Conservation (phyloP, 2,888 invertebrate genomes). For the Drosophila buzzatii region DNA sequence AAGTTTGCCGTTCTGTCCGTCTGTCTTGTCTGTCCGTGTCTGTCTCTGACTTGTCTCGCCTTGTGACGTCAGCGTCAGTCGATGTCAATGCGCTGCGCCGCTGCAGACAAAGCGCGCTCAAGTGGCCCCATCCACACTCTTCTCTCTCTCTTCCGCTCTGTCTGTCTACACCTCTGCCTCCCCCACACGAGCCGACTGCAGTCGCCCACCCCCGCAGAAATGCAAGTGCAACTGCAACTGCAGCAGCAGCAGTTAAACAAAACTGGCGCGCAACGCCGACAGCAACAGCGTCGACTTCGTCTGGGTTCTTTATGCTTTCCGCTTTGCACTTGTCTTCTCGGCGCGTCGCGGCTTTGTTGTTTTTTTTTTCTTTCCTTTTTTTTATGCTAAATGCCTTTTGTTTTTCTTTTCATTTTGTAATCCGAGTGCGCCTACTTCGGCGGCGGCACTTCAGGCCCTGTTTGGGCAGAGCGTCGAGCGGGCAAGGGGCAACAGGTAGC, state of each 20-base stretch:
- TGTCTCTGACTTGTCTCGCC: constrained; percentile 31
- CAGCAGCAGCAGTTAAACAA: constrained; percentile 39
- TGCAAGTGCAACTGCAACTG: constrained; percentile 30
- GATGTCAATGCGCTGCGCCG: constrained; percentile 74
- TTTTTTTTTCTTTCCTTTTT: constrained; percentile 8
- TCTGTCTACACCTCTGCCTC: background rate
- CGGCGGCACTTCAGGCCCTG: background rate
- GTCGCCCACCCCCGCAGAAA: constrained; percentile 3
- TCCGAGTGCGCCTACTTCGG: constrained; percentile 27
- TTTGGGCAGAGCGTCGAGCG: background rate
- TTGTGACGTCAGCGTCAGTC: constrained; percentile 62
- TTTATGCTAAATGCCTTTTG: constrained; percentile 76
- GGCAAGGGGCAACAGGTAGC: background rate
- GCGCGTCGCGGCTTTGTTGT: constrained; percentile 34
- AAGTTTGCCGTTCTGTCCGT: constrained; percentile 2
- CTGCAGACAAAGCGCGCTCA: constrained; percentile 57
- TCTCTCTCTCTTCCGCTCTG: background rate
- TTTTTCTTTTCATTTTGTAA: constrained; percentile 47
- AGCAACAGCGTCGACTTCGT: constrained; percentile 37
- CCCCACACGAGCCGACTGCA: constrained; percentile 25
- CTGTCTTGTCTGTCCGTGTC: background rate
- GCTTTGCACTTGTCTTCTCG: constrained; percentile 77
- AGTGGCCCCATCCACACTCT: background rate
- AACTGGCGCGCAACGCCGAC: constrained; percentile 61
- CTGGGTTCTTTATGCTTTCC: constrained; percentile 68